A percentile compares a stretch with the other conserved stretches of the same genome.
phyloP scores from a whole-genome alignment of 2,113 vertebrate genomes.

The Sporophila hypoxantha region DNA sequence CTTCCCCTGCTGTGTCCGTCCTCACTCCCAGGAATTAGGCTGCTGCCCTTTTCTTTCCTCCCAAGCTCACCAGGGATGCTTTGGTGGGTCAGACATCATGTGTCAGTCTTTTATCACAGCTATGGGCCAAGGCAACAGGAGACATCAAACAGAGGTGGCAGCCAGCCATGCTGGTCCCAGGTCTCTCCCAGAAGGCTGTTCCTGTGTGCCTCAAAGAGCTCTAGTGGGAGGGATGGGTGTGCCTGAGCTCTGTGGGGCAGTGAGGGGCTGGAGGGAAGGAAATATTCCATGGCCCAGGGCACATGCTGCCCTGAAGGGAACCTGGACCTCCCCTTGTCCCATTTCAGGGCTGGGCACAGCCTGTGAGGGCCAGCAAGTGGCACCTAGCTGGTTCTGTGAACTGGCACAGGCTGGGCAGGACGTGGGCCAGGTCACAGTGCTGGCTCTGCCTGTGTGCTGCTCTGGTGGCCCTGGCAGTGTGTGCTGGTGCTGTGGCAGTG shows the following conservation, averaged over 20 bases:
- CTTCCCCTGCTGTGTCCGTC: not conserved
- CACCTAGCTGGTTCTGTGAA: not conserved
- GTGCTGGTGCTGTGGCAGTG: not conserved
- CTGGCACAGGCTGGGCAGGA: not conserved
- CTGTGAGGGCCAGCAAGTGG: not conserved
- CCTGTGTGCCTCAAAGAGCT: not conserved
- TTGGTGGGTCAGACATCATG: not conserved
- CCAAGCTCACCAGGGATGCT: not conserved
- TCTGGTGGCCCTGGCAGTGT: not conserved
- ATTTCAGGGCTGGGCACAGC: not conserved
- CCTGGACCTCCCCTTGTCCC: not conserved
- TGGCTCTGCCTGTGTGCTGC: not conserved
- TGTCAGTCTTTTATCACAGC: not conserved
- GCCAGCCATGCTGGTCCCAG: not conserved
- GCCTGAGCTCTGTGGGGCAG: not conserved
- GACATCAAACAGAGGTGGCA: not conserved
- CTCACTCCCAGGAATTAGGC: not conserved
- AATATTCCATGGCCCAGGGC: not conserved
- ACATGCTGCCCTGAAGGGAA: not conserved
- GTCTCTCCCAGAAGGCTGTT: not conserved
- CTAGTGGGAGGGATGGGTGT: not conserved
- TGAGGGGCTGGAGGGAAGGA: not conserved
- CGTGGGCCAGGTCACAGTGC: accelerated
- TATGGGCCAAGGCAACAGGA: not conserved
- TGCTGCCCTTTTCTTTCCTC: not conserved